phyloP scores from a whole-genome alignment of 2,113 vertebrate genomes.

The Muntiacus muntjak region DNA sequence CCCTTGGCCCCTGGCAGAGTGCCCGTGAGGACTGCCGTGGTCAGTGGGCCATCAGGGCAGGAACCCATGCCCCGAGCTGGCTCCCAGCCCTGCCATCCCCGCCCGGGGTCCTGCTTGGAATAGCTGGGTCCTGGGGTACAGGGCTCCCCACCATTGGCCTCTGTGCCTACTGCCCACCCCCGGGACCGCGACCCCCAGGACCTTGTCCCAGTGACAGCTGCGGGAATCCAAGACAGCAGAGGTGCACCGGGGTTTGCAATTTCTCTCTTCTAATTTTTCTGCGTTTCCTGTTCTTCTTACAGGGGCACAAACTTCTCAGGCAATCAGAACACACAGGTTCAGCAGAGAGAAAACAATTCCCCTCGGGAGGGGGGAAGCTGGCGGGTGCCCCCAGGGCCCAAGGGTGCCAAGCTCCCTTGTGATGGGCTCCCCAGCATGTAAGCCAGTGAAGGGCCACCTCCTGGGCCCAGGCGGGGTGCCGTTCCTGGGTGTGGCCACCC shows the following conservation, averaged over 20 bases:
- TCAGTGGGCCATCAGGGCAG: background rate
- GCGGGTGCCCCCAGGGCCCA: background rate
- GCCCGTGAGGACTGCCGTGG: background rate
- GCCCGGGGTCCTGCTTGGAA: background rate
- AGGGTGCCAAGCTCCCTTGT: background rate
- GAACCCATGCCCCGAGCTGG: rapidly evolving
- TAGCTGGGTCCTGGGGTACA: background rate
- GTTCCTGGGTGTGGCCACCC: background rate
- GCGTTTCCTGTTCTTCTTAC: background rate
- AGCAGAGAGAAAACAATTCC: background rate
- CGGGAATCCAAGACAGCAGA: rapidly evolving
- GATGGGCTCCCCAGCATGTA: background rate
- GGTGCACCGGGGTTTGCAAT: background rate
- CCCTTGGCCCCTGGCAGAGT: background rate
- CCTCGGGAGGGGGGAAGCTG: rapidly evolving
- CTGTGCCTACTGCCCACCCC: rapidly evolving
- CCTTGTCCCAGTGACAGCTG: background rate
- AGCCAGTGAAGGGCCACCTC: background rate
- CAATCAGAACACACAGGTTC: background rate
- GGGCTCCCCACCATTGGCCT: background rate
- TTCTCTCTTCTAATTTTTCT: background rate
- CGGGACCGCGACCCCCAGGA: no score
- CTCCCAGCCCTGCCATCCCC: background rate
- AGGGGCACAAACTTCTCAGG: background rate
- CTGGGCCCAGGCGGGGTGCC: background rate